These are phyloP conservation scores for Metaphire vulgaris DNA, from an alignment of 1,140 invertebrate genomes.

Conservation along the genomic window DNA sequence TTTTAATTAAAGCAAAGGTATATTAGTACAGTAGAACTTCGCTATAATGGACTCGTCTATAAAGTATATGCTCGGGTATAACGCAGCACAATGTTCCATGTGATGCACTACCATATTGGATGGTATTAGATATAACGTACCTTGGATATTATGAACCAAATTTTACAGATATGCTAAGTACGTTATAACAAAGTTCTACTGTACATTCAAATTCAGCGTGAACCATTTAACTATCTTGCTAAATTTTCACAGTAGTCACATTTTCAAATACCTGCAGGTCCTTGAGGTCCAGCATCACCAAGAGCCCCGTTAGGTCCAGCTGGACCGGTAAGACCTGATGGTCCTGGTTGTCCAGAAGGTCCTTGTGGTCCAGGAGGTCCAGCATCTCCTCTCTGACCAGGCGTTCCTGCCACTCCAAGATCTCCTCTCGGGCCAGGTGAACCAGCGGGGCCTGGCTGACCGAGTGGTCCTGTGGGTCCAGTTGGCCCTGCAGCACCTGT, in stretches of 20 bases:
- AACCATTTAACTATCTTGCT: too few species aligned
- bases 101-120: too few species aligned
- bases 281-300: constrained; percentile 7
- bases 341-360: constrained; percentile 14
- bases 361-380: constrained; percentile 6
- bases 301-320: constrained; percentile 9
- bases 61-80: too few species aligned
- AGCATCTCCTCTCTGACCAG: not conserved
- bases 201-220: too few species aligned
- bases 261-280: not conserved
- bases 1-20: too few species aligned
- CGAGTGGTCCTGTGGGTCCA: not conserved
- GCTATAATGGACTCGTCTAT: too few species aligned
- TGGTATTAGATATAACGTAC: too few species aligned
- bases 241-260: not conserved
- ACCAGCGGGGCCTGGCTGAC: constrained; percentile 5
- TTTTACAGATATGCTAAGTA: too few species aligned
- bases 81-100: too few species aligned
- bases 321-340: constrained; percentile 7
- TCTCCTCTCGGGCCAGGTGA: constrained; percentile 6
- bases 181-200: too few species aligned
- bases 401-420: not conserved
- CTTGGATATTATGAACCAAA: too few species aligned
- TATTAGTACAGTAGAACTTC: too few species aligned
- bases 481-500: constrained; percentile 10